Conservation (phyloP, 2,888 invertebrate species). For the Zootermopsis nevadensis region DNA sequence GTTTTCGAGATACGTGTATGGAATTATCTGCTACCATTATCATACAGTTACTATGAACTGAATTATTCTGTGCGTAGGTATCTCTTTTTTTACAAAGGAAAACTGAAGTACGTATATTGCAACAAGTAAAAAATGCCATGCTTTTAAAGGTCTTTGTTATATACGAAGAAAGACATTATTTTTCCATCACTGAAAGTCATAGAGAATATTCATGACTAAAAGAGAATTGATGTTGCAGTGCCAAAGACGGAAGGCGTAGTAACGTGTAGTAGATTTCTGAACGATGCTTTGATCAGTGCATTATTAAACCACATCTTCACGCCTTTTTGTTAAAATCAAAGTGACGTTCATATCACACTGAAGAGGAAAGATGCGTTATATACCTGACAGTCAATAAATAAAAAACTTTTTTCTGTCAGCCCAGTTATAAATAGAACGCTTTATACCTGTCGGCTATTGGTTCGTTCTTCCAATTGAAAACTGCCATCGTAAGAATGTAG, state of each 20-base stretch:
- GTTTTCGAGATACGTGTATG: no score
- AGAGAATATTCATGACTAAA: constrained; percentile 1
- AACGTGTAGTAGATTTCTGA: constrained; percentile 6
- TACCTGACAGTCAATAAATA: background rate
- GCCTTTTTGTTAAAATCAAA: background rate
- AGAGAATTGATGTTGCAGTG: background rate
- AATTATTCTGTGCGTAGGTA: no score
- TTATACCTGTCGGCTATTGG: background rate
- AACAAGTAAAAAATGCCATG: background rate
- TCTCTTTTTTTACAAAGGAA: no score
- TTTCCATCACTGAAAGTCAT: constrained; percentile 16
- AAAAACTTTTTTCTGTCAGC: background rate
- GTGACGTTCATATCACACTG: constrained; percentile 8
- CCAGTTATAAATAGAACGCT: background rate
- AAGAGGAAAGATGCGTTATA: background rate
- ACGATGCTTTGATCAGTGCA: constrained; percentile 28
- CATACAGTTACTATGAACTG: no score
- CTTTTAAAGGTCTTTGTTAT: constrained; percentile 7
- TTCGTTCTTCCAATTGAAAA: background rate
- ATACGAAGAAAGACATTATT: constrained; percentile 8
- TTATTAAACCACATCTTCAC: constrained; percentile 21
- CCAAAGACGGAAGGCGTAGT: background rate
- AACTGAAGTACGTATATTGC: background rate
- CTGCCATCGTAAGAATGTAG: no score
- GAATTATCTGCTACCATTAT: no score